Conservation (phyloP, 1,140 invertebrate genomes). For the Nephila pilipes region DNA sequence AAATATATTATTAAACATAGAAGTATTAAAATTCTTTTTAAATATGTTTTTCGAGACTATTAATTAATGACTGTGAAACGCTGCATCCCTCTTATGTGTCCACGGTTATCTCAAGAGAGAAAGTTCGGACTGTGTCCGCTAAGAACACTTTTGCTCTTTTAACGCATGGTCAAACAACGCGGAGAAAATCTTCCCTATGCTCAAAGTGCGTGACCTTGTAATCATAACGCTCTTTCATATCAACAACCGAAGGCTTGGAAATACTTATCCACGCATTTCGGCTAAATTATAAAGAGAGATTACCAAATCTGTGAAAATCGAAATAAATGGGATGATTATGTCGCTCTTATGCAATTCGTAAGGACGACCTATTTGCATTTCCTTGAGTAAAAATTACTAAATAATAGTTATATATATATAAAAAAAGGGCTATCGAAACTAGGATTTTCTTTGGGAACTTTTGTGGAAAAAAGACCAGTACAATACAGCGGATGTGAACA, state of each 20-base stretch:
- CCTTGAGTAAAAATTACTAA: slow-evolving; percentile 23
- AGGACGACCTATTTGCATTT: background rate
- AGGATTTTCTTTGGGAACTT: background rate
- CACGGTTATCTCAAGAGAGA: background rate
- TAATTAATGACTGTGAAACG: background rate
- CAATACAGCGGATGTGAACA: background rate
- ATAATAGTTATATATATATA: background rate
- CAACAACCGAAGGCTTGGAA: slow-evolving; percentile 17
- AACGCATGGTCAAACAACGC: slow-evolving; percentile 42
- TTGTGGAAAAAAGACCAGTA: background rate
- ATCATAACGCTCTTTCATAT: slow-evolving; percentile 41
- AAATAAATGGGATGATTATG: background rate
- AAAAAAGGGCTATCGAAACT: background rate
- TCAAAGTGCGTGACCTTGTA: slow-evolving; percentile 46
- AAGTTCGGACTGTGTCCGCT: slow-evolving; percentile 19
- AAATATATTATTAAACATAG: background rate
- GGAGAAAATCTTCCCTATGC: slow-evolving; percentile 4
- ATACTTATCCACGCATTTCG: slow-evolving; percentile 38
- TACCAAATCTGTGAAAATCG: slow-evolving; percentile 3
- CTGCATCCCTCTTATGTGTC: background rate
- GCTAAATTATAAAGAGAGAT: background rate
- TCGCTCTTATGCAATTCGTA: background rate
- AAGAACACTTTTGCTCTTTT: slow-evolving; percentile 18
- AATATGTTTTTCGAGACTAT: background rate
- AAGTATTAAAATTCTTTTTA: background rate